Conservation (phyloP, 2,888 invertebrate genomes). For the Scrobipalpa atriplicella region DNA sequence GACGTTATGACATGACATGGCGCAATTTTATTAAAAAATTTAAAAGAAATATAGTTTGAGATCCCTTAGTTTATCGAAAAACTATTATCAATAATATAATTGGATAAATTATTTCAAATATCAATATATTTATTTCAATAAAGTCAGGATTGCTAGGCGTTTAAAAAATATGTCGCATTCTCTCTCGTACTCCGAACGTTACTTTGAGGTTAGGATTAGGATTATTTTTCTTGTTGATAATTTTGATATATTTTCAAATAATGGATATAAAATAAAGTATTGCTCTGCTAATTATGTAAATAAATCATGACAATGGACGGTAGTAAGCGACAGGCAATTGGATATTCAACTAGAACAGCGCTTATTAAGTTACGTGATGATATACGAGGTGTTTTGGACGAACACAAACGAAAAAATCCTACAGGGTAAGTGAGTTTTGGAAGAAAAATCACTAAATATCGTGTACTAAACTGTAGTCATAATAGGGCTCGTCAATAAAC, state of each 20-base stretch:
- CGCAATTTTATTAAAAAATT: no score
- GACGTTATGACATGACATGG: no score
- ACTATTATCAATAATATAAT: no score
- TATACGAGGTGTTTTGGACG: slow-evolving; percentile 84
- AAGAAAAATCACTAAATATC: neutral
- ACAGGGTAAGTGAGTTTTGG: slow-evolving; percentile 57
- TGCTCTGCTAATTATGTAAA: slow-evolving; percentile 42
- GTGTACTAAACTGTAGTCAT: neutral
- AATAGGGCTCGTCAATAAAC: neutral
- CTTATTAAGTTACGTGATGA: slow-evolving; percentile 87
- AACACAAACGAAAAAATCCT: slow-evolving; percentile 83
- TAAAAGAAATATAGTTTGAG: no score
- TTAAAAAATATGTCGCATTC: neutral
- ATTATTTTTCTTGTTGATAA: neutral
- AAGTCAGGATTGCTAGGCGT: no score
- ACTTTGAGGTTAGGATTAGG: slow-evolving; percentile 10
- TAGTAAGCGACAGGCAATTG: slow-evolving; percentile 64
- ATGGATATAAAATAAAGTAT: neutral
- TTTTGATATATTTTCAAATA: neutral
- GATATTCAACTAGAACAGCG: slow-evolving; percentile 87
- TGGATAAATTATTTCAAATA: no score
- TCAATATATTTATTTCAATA: no score
- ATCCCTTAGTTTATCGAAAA: no score
- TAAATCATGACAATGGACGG: slow-evolving; percentile 52
- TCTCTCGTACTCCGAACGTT: neutral